A percentile compares a stretch with the other conserved stretches of the same genome.
phyloP scores from a whole-genome alignment of 2,888 invertebrate species.

The Troides aeacus region DNA sequence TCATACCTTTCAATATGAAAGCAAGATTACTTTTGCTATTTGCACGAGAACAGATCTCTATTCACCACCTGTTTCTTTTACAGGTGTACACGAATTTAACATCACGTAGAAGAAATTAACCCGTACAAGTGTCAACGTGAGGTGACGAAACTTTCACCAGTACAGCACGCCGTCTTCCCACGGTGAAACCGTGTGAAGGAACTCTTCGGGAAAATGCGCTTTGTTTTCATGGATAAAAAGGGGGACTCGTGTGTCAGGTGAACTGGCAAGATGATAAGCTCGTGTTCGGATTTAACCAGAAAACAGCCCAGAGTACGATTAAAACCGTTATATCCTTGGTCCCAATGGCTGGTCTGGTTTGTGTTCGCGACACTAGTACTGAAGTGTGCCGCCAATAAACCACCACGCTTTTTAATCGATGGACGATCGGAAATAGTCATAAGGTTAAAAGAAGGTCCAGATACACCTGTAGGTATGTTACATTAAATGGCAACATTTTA shows the following conservation, averaged over 20 bases:
- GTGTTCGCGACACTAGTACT: slow-evolving; percentile 33
- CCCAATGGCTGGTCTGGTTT: slow-evolving; percentile 39
- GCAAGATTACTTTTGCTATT: slow-evolving; percentile 3
- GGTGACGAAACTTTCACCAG: slow-evolving; percentile 69
- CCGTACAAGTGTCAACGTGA: slow-evolving; percentile 44
- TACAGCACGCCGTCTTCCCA: slow-evolving; percentile 54
- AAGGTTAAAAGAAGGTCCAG: slow-evolving; percentile 91
- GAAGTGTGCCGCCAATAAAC: slow-evolving; percentile 81
- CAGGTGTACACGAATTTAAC: slow-evolving; percentile 58
- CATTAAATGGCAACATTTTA: not conserved
- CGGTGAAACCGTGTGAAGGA: slow-evolving; percentile 72
- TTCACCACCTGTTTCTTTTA: slow-evolving; percentile 53
- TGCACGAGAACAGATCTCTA: slow-evolving; percentile 30
- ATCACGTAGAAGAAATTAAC: slow-evolving; percentile 60
- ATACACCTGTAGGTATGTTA: slow-evolving; percentile 89
- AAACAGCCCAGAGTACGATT: slow-evolving; percentile 62
- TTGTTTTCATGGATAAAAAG: slow-evolving; percentile 50
- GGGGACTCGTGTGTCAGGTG: slow-evolving; percentile 59
- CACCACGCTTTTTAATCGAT: slow-evolving; percentile 92
- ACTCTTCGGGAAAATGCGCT: slow-evolving; percentile 63
- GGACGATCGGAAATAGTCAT: slow-evolving; percentile 95
- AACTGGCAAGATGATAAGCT: slow-evolving; percentile 56
- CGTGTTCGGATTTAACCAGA: slow-evolving; percentile 41
- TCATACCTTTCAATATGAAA: not conserved
- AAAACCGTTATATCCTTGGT: slow-evolving; percentile 53